phyloP scores from a whole-genome alignment of 1,140 invertebrate species.

The Neodiprion lecontei region DNA sequence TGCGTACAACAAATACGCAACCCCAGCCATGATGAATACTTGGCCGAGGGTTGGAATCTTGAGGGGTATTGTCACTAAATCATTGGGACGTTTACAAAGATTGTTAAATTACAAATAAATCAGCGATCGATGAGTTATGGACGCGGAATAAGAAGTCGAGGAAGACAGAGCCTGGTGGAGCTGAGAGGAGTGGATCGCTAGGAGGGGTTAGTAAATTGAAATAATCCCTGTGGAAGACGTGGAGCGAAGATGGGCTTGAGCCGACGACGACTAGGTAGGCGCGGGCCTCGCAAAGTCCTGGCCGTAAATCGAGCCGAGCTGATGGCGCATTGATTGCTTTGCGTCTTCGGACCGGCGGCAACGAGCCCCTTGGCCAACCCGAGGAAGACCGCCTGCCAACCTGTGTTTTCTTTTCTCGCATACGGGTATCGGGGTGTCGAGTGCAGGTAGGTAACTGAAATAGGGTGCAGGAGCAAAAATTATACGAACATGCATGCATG shows the following conservation, averaged over 20 bases:
- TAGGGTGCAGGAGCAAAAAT: too few species aligned
- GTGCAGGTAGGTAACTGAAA: too few species aligned
- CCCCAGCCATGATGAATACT: too few species aligned
- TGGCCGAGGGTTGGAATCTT: too few species aligned
- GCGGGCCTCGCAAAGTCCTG: neutral
- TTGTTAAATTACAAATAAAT: constrained; percentile 6
- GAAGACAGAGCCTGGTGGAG: too few species aligned
- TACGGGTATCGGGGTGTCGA: too few species aligned
- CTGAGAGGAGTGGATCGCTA: neutral
- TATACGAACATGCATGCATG: too few species aligned
- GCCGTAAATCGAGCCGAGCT: neutral
- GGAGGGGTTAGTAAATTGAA: constrained; percentile 2
- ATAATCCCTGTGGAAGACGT: neutral
- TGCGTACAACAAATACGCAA: too few species aligned
- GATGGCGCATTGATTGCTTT: neutral
- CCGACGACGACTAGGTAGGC: neutral
- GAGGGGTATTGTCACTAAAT: neutral
- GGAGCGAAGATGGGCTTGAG: neutral
- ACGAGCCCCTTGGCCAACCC: too few species aligned
- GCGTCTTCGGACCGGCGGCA: neutral
- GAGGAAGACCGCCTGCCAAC: too few species aligned
- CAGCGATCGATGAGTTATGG: neutral
- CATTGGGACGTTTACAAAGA: neutral
- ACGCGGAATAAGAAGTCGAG: neutral
- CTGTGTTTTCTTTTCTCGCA: too few species aligned